phyloP scores from a whole-genome alignment of 1,140 invertebrate genomes.

The Stegodyphus mimosarum region DNA sequence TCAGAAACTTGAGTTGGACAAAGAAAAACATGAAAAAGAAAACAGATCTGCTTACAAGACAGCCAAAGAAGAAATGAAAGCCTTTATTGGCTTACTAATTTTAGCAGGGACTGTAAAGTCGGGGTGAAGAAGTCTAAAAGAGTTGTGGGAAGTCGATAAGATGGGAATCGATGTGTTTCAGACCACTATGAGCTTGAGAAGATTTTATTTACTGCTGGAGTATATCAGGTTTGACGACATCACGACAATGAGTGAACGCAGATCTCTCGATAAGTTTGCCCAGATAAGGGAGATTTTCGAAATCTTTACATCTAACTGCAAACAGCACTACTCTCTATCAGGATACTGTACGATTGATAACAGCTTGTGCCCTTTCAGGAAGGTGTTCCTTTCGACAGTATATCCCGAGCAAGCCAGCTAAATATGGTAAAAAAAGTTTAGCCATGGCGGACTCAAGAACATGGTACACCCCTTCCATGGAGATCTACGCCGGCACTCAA shows the following conservation, averaged over 20 bases:
- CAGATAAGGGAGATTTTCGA: background rate
- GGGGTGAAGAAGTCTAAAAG: too few relatives aligned
- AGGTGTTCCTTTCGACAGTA: conserved; percentile 19
- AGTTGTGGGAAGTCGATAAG: too few relatives aligned
- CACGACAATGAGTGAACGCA: background rate
- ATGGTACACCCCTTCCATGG: conserved; percentile 59
- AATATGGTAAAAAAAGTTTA: conserved; percentile 28
- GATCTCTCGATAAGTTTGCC: conserved; percentile 14
- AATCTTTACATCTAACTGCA: conserved; percentile 1
- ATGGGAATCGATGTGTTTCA: too few relatives aligned
- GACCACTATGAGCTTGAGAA: too few relatives aligned
- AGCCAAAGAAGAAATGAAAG: too few relatives aligned
- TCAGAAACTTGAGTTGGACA: too few relatives aligned
- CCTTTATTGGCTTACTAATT: too few relatives aligned
- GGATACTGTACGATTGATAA: background rate
- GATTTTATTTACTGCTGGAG: background rate
- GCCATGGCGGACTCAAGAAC: background rate
- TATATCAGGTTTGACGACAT: conserved; percentile 23
- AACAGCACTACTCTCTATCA: background rate
- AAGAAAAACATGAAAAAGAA: too few relatives aligned
- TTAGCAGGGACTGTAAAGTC: too few relatives aligned
- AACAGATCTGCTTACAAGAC: too few relatives aligned
- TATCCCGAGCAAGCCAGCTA: conserved; percentile 15
- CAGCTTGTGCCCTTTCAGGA: background rate
- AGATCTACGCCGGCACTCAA: conserved; percentile 61